Base-by-base conservation (phyloP, 23 tunicate genomes). In the Trididemnum nubilum region DNA sequence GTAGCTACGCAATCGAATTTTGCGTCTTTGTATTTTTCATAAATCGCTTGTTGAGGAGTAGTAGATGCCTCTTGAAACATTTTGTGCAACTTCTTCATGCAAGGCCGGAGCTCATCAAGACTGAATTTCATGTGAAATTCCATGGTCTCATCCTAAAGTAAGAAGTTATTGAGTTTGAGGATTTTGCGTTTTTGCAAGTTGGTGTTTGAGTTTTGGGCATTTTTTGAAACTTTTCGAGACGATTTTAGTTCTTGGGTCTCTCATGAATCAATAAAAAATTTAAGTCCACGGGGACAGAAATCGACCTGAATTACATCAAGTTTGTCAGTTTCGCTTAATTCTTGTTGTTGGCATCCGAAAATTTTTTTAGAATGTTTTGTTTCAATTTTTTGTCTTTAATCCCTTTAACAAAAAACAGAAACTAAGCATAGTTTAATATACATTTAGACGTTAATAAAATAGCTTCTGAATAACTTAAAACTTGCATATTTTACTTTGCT, bases 11-110 rank as follows among this genome's bases (percentile, higher is more conserved):
- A 72, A 35, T 86, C 97, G 51, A 52, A 91, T 79, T 91, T 91
- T 32, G 90, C 90, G 23, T 85, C 97, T 78, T 91, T 91, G 75
- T 91, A 91, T 81, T 91, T 91, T 65, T 91, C 97, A 18, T 67
- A 52, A 38, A 88, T 81, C 25, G 97, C 97, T 36, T 91, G 97
- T 50, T 84, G 97, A 25, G 97, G 70, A 39, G 81, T 66, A 38
- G 28, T 35, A 4, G 78, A 36, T 23, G 90, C 97, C 19, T 57
- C 84, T 51, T 74, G 33, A 51, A 85, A 75, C 23, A 91, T 23
- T 5, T 77, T 83, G 39, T 69, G 57, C 59, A 91, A 59, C 2
- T 78, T 34, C 31, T 79, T 73, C 9, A 91, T 91, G 84, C 97
- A 91, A 0, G 97, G 97, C 12, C 64, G 72, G 19, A 91, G 81